A percentile compares a stretch with the other conserved stretches of the same genome.
Evolutionary conservation across 2,888 invertebrate species (phyloP).

Genomic region (Loripinus fragilis): DNA sequence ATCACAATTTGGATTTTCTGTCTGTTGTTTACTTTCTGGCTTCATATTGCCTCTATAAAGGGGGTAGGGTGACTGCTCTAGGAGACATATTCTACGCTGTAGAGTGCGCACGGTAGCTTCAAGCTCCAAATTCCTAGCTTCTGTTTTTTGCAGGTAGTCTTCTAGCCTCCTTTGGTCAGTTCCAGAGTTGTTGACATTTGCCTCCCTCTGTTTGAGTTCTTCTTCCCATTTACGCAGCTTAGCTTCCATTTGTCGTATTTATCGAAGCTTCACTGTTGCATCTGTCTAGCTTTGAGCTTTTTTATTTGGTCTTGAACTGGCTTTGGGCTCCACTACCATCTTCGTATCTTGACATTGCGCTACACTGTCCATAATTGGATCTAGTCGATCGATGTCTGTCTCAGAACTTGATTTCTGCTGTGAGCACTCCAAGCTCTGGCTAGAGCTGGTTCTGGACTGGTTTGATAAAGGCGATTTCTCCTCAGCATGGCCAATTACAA

Average conservation of each 20-base stretch:
- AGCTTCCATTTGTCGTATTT: background rate
- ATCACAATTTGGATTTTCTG: too few relatives aligned
- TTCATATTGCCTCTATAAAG: background rate
- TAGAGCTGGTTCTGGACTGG: too few relatives aligned
- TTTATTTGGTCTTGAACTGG: background rate
- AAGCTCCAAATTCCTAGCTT: background rate
- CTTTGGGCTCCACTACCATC: background rate
- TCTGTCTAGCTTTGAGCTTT: background rate
- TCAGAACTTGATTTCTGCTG: too few relatives aligned
- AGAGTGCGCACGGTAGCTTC: background rate
- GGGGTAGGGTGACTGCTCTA: background rate
- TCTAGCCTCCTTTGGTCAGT: background rate
- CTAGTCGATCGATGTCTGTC: too few relatives aligned
- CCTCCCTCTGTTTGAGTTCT: background rate
- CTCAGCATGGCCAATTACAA: too few relatives aligned
- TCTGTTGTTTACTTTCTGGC: too few relatives aligned
- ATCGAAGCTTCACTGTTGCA: background rate
- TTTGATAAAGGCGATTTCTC: too few relatives aligned
- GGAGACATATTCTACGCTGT: background rate
- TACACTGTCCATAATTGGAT: too few relatives aligned
- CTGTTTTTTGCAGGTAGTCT: background rate
- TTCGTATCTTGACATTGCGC: too few relatives aligned
- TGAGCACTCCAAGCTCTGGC: too few relatives aligned
- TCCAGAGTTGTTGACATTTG: background rate
- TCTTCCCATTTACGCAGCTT: background rate